Evolutionary conservation across 2,797 vertebrate species (phyloP), one percentile per base, ranked within the genome.

Genomic region (Erpetoichthys calabaricus): DNA sequence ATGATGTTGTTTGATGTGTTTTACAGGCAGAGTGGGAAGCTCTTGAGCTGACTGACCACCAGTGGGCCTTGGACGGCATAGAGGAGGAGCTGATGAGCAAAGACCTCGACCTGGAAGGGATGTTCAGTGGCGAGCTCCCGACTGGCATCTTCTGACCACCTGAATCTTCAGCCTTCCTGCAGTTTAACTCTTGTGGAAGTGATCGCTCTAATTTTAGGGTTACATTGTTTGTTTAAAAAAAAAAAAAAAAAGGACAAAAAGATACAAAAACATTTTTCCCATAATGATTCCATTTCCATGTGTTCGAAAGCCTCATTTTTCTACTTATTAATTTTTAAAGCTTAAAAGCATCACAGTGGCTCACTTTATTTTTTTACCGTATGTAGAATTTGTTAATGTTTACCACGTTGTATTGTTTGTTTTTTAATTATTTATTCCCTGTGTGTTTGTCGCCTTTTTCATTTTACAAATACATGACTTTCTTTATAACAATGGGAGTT

Each of bases 11-110:
- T 25, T 25, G 25, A 25, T 2, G 25, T 25, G 25, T 44, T 73
- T 69, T 59, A 63, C 67, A 98, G 95, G 97, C 93, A 0, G 96
- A 99, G 67, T 98, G 95, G 96, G 95, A 99, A 70, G 95, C 95
- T 47, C 74, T 99, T 66, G 96, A 98, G 68, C 66, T 99, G 67
- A 98, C 94, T 0, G 95, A 98, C 75, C 96, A 99, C 76, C 92
- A 97, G 58, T 99, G 95, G 96, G 96, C 94, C 1, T 85, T 99
- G 42, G 95, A 99, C 63, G 89, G 86, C 55, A 90, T 98, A 25
- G 96, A 99, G 72, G 96, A 98, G 5, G 94, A 98, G 62, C 86
- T 98, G 64, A 96, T 98, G 94, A 86, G 88, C 74, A 88, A 86
- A 70, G 96, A 98, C 66, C 87, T 99, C 71, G 91, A 95, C 75